Evolutionary conservation across 1,140 invertebrate genomes (phyloP).

Genomic region (Bilobella aurantiaca): DNA sequence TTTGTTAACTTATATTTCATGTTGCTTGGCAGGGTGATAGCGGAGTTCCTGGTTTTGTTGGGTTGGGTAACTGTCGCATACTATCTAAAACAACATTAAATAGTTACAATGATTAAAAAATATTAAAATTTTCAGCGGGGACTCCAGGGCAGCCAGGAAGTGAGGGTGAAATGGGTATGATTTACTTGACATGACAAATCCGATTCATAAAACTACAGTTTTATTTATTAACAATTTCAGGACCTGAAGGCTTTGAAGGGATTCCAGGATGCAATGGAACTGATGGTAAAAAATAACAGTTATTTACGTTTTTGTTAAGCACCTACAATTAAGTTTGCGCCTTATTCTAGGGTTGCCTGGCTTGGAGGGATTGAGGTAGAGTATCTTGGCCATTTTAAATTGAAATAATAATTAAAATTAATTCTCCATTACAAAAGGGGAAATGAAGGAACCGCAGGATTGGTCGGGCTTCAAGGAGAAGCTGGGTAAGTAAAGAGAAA

Average conservation of each 20-base stretch:
- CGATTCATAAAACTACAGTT: not conserved
- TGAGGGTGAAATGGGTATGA: not conserved
- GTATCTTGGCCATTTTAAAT: no score
- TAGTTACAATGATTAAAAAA: not conserved
- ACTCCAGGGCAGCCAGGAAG: no score
- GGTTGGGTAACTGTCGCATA: not conserved
- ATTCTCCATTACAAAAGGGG: no score
- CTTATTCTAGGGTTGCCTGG: not conserved
- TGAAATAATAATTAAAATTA: no score
- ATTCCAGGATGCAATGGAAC: not conserved
- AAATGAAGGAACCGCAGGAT: not conserved
- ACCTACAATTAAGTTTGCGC: no score
- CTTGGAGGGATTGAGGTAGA: not conserved
- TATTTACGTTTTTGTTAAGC: no score
- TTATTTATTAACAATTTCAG: no score
- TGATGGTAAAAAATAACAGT: no score
- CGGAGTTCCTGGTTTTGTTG: slow-evolving; percentile 3
- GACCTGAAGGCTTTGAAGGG: not conserved
- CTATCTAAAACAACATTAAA: not conserved
- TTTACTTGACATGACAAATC: not conserved
- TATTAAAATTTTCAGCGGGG: not conserved
- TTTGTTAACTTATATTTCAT: not conserved
- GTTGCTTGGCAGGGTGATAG: not conserved
- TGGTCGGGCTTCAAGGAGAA: not conserved
- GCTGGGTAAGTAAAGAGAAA: not conserved